These are phyloP conservation scores for Nothocercus julius DNA, from an alignment of 2,113 vertebrate genomes.

Conservation along the genomic window DNA sequence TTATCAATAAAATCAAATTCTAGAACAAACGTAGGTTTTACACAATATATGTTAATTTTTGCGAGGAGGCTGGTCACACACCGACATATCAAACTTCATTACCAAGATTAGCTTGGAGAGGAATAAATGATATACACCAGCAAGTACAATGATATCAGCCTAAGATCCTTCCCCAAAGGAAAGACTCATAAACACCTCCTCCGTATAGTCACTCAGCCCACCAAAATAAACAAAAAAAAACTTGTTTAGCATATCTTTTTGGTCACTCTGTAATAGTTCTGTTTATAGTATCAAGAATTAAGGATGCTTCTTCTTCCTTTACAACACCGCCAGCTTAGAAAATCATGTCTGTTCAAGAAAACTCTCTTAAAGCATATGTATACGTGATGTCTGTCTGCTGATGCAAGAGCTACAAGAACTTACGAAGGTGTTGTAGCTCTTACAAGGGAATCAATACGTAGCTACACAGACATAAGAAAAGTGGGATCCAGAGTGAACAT, in stretches of 20 bases:
- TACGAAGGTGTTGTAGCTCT: neutral
- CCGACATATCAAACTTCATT: neutral
- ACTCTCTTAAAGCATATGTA: neutral
- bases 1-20: neutral
- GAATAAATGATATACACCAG: neutral
- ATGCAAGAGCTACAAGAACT: neutral
- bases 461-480: neutral
- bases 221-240: neutral
- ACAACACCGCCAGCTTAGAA: neutral
- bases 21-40: neutral
- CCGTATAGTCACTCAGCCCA: neutral
- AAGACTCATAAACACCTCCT: slow-evolving; percentile 4
- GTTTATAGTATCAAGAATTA: neutral
- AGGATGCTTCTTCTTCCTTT: slow-evolving; percentile 17
- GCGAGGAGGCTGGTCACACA: neutral
- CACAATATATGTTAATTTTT: neutral
- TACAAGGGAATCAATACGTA: neutral
- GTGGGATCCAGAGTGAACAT: neutral
- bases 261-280: slow-evolving; percentile 37
- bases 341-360: neutral
- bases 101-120: neutral
- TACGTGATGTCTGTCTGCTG: neutral
- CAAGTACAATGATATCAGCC: neutral
- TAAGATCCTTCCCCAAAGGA: neutral
- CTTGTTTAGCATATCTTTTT: slow-evolving; percentile 9